Percentiles rank a stretch among this genome's conserved stretches.
phyloP scores from a whole-genome alignment of 2,797 vertebrate species.

The Cirrhinus mrigala region DNA sequence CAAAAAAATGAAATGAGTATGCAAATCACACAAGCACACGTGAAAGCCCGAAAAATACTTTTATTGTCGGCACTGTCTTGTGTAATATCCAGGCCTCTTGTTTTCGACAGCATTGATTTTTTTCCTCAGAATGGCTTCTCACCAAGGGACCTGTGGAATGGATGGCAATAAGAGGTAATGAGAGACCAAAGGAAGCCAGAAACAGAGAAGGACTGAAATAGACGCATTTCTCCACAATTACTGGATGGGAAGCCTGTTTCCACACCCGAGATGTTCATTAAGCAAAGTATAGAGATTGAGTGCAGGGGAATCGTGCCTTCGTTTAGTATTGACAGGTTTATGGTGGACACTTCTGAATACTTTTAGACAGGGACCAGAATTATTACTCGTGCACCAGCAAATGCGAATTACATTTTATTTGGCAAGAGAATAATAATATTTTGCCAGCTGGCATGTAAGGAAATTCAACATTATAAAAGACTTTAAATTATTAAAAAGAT shows the following conservation, averaged over 20 bases:
- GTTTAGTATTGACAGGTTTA: slow-evolving; percentile 10
- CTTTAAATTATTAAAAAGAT: background rate
- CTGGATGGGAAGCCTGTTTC: background rate
- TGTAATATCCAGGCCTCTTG: slow-evolving; percentile 31
- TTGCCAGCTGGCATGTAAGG: background rate
- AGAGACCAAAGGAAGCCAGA: slow-evolving; percentile 10
- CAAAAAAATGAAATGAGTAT: background rate
- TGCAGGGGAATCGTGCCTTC: background rate
- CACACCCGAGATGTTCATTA: slow-evolving; percentile 1
- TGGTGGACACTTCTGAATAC: background rate
- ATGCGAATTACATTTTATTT: background rate
- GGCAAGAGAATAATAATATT: background rate
- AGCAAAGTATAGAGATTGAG: background rate
- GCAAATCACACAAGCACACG: background rate
- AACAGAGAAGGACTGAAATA: slow-evolving; percentile 14
- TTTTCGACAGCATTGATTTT: slow-evolving; percentile 44
- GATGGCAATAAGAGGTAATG: slow-evolving; percentile 39
- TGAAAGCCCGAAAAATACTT: slow-evolving; percentile 7
- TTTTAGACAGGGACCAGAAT: background rate
- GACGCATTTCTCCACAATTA: slow-evolving; percentile 18
- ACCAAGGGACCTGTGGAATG: slow-evolving; percentile 10
- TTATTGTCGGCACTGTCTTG: background rate
- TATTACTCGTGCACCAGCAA: background rate
- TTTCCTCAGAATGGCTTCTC: slow-evolving; percentile 6
- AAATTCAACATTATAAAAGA: background rate